phyloP scores from a whole-genome alignment of 2,797 vertebrate species.

The Coregonus sp. region DNA sequence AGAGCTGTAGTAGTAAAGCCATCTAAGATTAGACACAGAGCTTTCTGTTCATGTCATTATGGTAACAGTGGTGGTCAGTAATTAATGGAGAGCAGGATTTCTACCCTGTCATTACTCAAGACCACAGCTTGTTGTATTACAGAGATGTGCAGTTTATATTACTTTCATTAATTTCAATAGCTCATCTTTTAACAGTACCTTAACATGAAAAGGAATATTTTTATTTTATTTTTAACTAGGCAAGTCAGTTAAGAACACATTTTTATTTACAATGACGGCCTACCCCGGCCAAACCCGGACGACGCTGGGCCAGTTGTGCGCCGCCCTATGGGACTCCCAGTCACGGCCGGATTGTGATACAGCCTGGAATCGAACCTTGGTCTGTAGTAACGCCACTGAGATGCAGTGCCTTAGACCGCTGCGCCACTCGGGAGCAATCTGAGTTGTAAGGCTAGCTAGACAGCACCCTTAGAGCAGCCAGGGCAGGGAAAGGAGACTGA shows the following conservation, averaged over 20 bases:
- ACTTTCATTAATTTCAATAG: background rate
- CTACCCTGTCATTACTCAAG: background rate
- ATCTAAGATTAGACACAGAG: background rate
- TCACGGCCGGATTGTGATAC: too few species aligned
- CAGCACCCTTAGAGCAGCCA: background rate
- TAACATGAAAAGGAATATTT: background rate
- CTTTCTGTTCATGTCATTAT: background rate
- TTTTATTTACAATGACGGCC: too few species aligned
- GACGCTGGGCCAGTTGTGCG: too few species aligned
- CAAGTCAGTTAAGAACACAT: too few species aligned
- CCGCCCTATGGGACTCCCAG: too few species aligned
- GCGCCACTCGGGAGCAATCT: background rate
- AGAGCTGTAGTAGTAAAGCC: background rate
- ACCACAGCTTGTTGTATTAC: background rate
- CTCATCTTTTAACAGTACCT: background rate
- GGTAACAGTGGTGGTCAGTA: background rate
- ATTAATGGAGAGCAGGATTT: background rate
- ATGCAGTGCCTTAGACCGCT: too few species aligned
- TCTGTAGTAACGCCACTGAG: too few species aligned
- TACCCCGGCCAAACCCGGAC: too few species aligned
- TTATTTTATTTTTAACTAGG: too few species aligned
- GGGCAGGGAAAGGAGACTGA: slow-evolving; percentile 4
- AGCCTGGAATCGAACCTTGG: too few species aligned
- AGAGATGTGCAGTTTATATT: background rate
- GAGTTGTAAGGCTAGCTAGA: background rate